Evolutionary conservation across 2,113 vertebrate genomes (phyloP).

Genomic region (Coracopsis vasa): DNA sequence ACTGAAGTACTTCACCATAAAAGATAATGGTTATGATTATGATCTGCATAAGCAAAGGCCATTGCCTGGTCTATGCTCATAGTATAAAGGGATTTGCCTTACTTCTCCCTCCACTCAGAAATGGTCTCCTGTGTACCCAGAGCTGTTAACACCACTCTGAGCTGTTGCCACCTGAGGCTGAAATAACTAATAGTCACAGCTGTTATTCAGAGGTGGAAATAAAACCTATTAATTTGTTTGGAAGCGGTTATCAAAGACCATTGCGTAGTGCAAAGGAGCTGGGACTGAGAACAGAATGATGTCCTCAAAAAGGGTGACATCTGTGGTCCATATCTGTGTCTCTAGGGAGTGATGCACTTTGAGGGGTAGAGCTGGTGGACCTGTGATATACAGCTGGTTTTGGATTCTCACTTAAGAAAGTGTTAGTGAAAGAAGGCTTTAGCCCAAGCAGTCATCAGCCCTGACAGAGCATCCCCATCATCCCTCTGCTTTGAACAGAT

Average conservation of each 20-base stretch:
- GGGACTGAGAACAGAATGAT: not conserved
- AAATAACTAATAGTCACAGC: not conserved
- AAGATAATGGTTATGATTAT: slow-evolving; percentile 64
- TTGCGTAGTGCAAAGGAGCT: fast-evolving
- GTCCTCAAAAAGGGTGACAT: not conserved
- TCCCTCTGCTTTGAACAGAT: not conserved
- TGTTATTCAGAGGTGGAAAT: not conserved
- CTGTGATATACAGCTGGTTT: not conserved
- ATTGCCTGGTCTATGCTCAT: slow-evolving; percentile 4
- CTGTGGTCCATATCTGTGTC: not conserved
- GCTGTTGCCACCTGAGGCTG: not conserved
- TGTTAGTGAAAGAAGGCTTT: not conserved
- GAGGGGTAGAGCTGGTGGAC: not conserved
- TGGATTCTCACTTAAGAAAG: not conserved
- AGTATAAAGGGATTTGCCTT: slow-evolving; percentile 22
- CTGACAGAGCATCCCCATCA: not conserved
- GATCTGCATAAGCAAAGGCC: slow-evolving; percentile 58
- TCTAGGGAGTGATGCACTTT: not conserved
- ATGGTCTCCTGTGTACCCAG: not conserved
- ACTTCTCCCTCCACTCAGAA: not conserved
- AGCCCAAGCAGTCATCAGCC: not conserved
- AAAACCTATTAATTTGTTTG: not conserved
- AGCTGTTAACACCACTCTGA: not conserved
- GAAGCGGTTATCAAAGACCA: not conserved
- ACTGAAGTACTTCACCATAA: slow-evolving; percentile 53